phyloP scores from a whole-genome alignment of 2,888 invertebrate genomes.

The Cistogaster globosa region DNA sequence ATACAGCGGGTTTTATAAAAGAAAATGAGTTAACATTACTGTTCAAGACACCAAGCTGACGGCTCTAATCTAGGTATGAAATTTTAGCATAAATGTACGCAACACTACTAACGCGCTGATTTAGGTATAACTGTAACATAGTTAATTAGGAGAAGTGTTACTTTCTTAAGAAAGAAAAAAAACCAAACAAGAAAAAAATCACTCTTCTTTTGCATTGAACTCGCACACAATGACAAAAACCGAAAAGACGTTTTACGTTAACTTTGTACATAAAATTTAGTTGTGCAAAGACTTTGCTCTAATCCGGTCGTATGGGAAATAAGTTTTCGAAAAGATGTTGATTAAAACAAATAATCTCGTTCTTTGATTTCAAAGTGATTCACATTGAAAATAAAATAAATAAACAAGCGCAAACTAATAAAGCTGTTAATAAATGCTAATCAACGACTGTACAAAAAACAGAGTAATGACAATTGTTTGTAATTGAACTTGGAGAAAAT shows the following conservation, averaged over 20 bases:
- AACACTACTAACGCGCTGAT: too few relatives aligned
- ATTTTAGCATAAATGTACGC: too few relatives aligned
- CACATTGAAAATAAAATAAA: conserved; percentile 12
- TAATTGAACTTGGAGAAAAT: conserved; percentile 10
- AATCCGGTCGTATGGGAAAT: conserved; percentile 66
- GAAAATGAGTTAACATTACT: too few relatives aligned
- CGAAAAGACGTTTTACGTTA: conserved; percentile 50
- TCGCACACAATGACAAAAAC: conserved; percentile 32
- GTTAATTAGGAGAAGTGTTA: too few relatives aligned
- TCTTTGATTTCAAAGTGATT: conserved; percentile 30
- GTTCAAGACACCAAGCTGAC: too few relatives aligned
- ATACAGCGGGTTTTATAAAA: too few relatives aligned
- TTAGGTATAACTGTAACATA: too few relatives aligned
- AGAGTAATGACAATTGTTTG: not conserved
- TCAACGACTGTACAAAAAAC: not conserved
- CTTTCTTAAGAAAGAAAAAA: too few relatives aligned
- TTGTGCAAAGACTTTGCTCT: conserved; percentile 54
- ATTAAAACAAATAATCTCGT: conserved; percentile 4
- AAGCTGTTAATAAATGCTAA: conserved; percentile 37
- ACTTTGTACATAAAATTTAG: conserved; percentile 51
- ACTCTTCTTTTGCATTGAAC: not conserved
- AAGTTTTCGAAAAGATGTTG: not conserved
- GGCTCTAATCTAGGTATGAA: too few relatives aligned
- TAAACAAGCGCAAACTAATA: conserved; percentile 19
- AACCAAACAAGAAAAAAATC: not conserved